These are phyloP conservation scores for Allygus modestus DNA, from an alignment of 2,888 invertebrate species.

Conservation along the genomic window DNA sequence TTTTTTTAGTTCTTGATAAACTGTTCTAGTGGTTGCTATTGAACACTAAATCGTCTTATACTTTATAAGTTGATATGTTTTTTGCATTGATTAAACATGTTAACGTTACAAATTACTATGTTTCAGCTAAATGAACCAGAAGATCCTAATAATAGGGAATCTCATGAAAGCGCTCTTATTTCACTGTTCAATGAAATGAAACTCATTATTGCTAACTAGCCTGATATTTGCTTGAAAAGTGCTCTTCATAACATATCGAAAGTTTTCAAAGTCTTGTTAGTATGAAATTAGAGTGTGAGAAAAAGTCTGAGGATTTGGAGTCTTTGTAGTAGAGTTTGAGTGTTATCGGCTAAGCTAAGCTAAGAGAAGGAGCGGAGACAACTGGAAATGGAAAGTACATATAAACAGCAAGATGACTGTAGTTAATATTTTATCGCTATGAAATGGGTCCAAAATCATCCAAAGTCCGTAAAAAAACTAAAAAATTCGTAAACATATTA, in stretches of 20 bases:
- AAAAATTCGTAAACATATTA: too few relatives aligned
- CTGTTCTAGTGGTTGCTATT: too few relatives aligned
- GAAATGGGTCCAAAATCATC: too few relatives aligned
- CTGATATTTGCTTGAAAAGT: background rate
- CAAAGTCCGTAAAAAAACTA: too few relatives aligned
- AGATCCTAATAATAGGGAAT: background rate
- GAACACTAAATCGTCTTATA: too few relatives aligned
- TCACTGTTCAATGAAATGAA: background rate
- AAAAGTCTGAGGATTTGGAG: background rate
- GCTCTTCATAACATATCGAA: background rate
- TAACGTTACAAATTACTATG: background rate
- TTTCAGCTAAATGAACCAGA: background rate
- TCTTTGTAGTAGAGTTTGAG: background rate
- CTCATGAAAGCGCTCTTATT: background rate
- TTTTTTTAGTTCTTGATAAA: too few relatives aligned
- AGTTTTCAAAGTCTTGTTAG: background rate
- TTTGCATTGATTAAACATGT: too few relatives aligned
- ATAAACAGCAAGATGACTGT: too few relatives aligned
- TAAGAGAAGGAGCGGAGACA: background rate
- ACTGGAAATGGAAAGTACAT: background rate
- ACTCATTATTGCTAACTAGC: background rate
- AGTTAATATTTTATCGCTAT: too few relatives aligned
- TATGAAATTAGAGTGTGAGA: background rate
- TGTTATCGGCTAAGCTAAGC: background rate
- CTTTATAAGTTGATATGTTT: too few relatives aligned